A percentile compares a stretch with the other conserved stretches of the same genome.
phyloP scores from a whole-genome alignment of 92 coral and sea anemone genomes.

The Phenganax subtilis region DNA sequence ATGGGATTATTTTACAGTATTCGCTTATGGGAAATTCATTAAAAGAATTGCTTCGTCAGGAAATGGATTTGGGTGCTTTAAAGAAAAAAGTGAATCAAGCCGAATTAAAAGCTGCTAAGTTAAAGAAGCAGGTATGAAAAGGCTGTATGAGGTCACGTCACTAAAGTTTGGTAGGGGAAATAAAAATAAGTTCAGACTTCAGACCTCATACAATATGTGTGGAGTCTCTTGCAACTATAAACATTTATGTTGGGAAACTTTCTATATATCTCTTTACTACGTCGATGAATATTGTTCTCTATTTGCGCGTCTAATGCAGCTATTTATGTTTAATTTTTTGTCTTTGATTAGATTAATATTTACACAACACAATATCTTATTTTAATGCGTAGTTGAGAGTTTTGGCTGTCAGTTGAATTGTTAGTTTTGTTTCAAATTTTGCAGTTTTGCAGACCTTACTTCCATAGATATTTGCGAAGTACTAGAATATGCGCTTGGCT shows the following conservation, averaged over 20 bases:
- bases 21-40: constrained; percentile 30
- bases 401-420: too few species aligned
- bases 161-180: background rate
- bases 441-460: too few species aligned
- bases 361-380: too few species aligned
- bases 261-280: background rate
- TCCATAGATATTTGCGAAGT: too few species aligned
- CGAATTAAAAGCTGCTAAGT: constrained; percentile 16
- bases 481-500: too few species aligned
- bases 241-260: background rate
- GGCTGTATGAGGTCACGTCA: background rate
- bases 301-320: too few species aligned
- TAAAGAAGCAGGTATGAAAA: constrained; percentile 24
- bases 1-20: constrained; percentile 4
- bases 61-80: constrained; percentile 29
- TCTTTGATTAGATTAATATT: too few species aligned
- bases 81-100: constrained; percentile 30
- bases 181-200: background rate
- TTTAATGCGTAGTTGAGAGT: too few species aligned
- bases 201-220: background rate
- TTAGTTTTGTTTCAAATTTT: too few species aligned
- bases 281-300: background rate
- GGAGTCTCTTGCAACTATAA: background rate
- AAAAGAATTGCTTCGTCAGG: constrained; percentile 29
- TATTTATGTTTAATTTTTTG: too few species aligned